A percentile compares a stretch with the other conserved stretches of the same genome.
Conservation (phyloP, 2,113 vertebrate genomes). For the Bujurquina vittata region DNA sequence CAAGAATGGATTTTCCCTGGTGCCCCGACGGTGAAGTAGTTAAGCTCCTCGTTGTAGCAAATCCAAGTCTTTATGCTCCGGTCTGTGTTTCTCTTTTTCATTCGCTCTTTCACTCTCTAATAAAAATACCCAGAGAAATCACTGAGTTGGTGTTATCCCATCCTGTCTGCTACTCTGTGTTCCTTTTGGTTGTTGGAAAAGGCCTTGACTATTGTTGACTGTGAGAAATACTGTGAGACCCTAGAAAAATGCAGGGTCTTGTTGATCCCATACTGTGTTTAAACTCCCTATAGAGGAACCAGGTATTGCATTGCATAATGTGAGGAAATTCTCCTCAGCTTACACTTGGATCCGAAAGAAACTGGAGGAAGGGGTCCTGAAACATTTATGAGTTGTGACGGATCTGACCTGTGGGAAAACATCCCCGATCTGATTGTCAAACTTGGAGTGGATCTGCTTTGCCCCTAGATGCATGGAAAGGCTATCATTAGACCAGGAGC, state of each 20-base stretch:
- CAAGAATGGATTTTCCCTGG: slow-evolving; percentile 91
- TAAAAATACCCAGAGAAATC: slow-evolving; percentile 28
- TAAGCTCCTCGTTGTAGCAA: slow-evolving; percentile 86
- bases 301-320: slow-evolving; percentile 47
- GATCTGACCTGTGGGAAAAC: slow-evolving; percentile 68
- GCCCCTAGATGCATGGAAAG: slow-evolving; percentile 44
- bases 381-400: slow-evolving; percentile 77
- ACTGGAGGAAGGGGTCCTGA: slow-evolving; percentile 61
- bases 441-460: slow-evolving; percentile 49
- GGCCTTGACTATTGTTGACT: background rate
- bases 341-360: slow-evolving; percentile 62
- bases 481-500: slow-evolving; percentile 42
- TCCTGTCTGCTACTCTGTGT: background rate
- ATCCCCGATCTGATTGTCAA: slow-evolving; percentile 59
- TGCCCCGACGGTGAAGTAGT: slow-evolving; percentile 89
- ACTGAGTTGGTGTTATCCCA: slow-evolving; percentile 4
- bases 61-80: slow-evolving; percentile 71
- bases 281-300: slow-evolving; percentile 47
- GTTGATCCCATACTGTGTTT: slow-evolving; percentile 25
- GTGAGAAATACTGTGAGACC: background rate
- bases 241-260: slow-evolving; percentile 3
- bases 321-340: slow-evolving; percentile 62
- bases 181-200: background rate
- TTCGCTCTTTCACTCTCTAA: slow-evolving; percentile 26
- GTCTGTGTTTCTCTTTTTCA: slow-evolving; percentile 30